These are phyloP conservation scores for Holacanthella duospinosa DNA, from an alignment of 2,888 invertebrate genomes.

Conservation along the genomic window DNA sequence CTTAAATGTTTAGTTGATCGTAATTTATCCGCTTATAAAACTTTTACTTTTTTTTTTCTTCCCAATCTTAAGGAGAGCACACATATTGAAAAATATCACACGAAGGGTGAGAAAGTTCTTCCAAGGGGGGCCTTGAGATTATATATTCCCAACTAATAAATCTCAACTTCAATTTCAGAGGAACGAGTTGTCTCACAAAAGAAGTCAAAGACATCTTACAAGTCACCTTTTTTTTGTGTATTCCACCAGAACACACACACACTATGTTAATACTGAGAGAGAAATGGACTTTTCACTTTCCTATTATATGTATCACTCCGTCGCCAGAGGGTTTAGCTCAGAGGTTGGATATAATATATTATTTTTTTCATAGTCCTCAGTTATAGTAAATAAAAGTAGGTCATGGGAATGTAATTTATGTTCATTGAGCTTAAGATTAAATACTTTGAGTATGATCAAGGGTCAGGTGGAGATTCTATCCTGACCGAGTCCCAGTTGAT, in stretches of 20 bases:
- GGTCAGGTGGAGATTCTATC: neutral
- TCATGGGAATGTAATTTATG: neutral
- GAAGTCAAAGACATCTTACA: too few relatives aligned
- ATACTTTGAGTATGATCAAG: neutral
- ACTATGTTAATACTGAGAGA: too few relatives aligned
- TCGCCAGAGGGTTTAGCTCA: too few relatives aligned
- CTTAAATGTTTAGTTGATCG: too few relatives aligned
- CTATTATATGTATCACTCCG: too few relatives aligned
- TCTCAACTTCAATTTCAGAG: conserved; percentile 2
- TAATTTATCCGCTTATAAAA: neutral
- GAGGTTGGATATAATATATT: neutral
- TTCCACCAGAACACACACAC: too few relatives aligned
- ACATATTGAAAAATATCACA: neutral
- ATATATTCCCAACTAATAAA: neutral
- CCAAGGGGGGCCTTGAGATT: neutral
- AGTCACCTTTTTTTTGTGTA: too few relatives aligned
- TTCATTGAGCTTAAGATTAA: conserved; percentile 1
- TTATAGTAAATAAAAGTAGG: neutral
- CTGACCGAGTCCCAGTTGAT: neutral
- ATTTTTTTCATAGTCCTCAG: neutral
- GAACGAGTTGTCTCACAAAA: too few relatives aligned
- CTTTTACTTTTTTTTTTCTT: neutral
- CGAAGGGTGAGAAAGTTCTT: neutral
- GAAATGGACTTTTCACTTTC: too few relatives aligned
- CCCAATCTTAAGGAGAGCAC: neutral